A percentile compares a stretch with the other conserved stretches of the same genome.
Evolutionary conservation across 2,888 invertebrate species (phyloP).

Genomic region (Drosophila mimetica): DNA sequence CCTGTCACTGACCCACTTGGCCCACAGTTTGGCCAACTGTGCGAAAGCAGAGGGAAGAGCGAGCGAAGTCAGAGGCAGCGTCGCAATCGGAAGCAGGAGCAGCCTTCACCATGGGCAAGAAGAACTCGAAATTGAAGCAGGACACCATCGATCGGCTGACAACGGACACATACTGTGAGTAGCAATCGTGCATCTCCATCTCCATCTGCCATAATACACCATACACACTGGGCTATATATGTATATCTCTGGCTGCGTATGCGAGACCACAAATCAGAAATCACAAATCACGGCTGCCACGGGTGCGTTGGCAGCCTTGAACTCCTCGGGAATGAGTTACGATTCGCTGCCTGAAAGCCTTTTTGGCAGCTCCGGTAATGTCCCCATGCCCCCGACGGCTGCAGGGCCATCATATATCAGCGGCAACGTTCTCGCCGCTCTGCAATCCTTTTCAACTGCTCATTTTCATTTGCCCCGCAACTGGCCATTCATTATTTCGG

Average conservation of each 20-base stretch:
- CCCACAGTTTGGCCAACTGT: no score
- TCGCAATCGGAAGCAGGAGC: slow-evolving; percentile 4
- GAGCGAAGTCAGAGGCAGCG: no score
- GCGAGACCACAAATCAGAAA: slow-evolving; percentile 49
- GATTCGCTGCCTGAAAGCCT: slow-evolving; percentile 59
- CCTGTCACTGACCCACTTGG: slow-evolving; percentile 54
- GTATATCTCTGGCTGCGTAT: not conserved
- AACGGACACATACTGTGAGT: slow-evolving; percentile 97
- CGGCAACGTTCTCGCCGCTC: not conserved
- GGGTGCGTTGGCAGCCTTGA: slow-evolving; percentile 57
- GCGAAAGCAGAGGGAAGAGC: no score
- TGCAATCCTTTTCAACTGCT: slow-evolving; percentile 7
- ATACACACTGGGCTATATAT: no score
- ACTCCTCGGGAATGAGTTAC: slow-evolving; percentile 45
- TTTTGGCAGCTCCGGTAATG: slow-evolving; percentile 61
- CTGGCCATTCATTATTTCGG: slow-evolving; percentile 22
- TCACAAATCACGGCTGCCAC: not conserved
- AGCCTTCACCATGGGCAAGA: slow-evolving; percentile 92
- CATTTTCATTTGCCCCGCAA: slow-evolving; percentile 1
- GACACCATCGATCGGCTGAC: slow-evolving; percentile 97
- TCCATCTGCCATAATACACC: slow-evolving; percentile 2
- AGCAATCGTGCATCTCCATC: slow-evolving; percentile 27
- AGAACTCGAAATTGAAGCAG: slow-evolving; percentile 97
- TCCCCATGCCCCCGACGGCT: slow-evolving; percentile 3
- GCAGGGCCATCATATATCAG: slow-evolving; percentile 23